These are phyloP conservation scores for Eubasilissa regina DNA, from an alignment of 1,140 invertebrate genomes.

Conservation along the genomic window DNA sequence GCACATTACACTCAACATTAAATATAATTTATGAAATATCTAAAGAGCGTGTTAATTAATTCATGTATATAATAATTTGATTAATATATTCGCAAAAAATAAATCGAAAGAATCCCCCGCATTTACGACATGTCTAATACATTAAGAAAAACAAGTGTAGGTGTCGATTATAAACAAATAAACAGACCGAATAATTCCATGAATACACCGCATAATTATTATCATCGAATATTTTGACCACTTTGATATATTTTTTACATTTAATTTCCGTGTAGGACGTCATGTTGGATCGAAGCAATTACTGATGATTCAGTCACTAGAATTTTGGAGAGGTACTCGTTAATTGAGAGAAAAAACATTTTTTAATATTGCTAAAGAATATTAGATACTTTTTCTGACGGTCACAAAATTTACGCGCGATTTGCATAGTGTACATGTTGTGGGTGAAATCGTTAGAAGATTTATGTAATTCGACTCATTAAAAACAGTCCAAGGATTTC, in stretches of 20 bases:
- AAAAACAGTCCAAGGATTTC: no score
- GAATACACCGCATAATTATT: not conserved
- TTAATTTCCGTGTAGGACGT: not conserved
- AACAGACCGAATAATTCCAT: not conserved
- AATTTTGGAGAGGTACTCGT: not conserved
- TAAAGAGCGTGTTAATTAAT: not conserved
- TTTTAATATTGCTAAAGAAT: not conserved
- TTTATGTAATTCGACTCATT: slow-evolving; percentile 13
- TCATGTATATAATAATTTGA: not conserved
- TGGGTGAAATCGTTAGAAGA: slow-evolving; percentile 13
- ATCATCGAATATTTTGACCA: not conserved
- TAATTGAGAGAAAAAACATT: slow-evolving; percentile 1
- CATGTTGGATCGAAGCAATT: not conserved
- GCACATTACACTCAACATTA: no score
- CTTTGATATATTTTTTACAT: not conserved
- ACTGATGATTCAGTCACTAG: not conserved
- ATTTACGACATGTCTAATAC: not conserved
- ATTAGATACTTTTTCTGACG: not conserved
- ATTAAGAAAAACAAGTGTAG: not conserved
- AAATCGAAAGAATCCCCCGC: not conserved
- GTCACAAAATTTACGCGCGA: not conserved
- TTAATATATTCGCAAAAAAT: not conserved
- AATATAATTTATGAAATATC: no score
- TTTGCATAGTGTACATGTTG: not conserved
- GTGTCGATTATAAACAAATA: not conserved